These are phyloP conservation scores for Trissonchulus sp. DNA, from an alignment of 2,888 invertebrate species.

Conservation along the genomic window DNA sequence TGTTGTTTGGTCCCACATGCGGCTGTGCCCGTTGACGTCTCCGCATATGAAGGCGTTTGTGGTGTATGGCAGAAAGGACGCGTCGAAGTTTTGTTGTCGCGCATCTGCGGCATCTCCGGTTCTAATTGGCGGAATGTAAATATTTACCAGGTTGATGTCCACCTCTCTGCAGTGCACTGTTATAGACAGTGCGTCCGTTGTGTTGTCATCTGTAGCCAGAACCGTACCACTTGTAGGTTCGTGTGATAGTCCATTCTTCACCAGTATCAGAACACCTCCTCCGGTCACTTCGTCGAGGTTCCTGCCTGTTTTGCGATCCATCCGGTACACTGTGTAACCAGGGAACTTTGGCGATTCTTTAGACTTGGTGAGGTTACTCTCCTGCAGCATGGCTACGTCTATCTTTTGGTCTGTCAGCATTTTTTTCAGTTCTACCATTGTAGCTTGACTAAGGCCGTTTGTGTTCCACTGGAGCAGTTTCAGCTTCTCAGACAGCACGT, in stretches of 20 bases:
- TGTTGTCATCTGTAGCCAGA: neutral
- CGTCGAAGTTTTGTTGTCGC: neutral
- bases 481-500: too few species aligned
- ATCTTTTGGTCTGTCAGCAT: neutral
- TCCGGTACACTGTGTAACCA: neutral
- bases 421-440: neutral
- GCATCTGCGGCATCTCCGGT: neutral
- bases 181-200: conserved; percentile 1
- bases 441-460: neutral
- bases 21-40: conserved; percentile 4
- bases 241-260: conserved; percentile 3
- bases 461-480: conserved; percentile 17
- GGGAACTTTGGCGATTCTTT: neutral
- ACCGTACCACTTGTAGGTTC: neutral
- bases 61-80: neutral
- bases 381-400: neutral
- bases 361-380: neutral
- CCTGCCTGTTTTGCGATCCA: conserved; percentile 17
- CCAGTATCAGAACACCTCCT: conserved; percentile 3
- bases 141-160: neutral
- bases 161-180: neutral
- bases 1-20: neutral
- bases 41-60: neutral
- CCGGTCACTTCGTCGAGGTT: neutral
- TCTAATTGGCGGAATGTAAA: conserved; percentile 12